Conservation (phyloP, 2,113 vertebrate genomes). For the Oreochromis aureus region DNA sequence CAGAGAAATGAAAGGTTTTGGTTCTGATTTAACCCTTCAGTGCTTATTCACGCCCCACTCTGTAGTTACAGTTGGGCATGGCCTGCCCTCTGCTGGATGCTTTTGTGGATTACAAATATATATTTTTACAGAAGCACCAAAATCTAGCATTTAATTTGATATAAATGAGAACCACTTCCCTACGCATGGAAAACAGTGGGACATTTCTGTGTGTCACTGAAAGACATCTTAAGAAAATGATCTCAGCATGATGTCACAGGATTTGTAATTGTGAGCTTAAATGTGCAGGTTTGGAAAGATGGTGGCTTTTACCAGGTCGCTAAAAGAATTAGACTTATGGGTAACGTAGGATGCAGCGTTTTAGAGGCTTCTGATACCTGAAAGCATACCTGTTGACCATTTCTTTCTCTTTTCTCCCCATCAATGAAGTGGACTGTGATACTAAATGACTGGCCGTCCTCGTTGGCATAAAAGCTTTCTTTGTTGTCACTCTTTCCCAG, state of each 20-base stretch:
- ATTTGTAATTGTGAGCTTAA: not conserved
- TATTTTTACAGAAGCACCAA: not conserved
- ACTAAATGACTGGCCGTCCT: not conserved
- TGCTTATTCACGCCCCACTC: not conserved
- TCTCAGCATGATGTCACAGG: not conserved
- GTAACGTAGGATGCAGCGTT: not conserved
- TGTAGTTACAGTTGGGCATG: not conserved
- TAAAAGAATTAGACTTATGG: not conserved
- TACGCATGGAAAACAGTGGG: accelerated
- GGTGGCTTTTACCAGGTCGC: not conserved
- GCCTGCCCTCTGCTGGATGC: constrained; percentile 23
- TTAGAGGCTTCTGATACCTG: not conserved
- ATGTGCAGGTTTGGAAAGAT: not conserved
- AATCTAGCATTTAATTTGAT: not conserved
- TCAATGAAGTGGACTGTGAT: not conserved
- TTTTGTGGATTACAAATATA: not conserved
- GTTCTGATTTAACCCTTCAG: not conserved
- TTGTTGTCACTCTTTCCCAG: constrained; percentile 44
- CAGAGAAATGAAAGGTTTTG: not conserved
- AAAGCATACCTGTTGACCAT: not conserved
- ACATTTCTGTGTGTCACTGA: not conserved
- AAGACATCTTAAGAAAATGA: not conserved
- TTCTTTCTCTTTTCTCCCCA: not conserved
- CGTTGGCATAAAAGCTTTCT: not conserved
- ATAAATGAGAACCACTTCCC: not conserved